Percentiles rank a stretch among this genome's conserved stretches.
These are phyloP conservation scores for Boloria euphrosyne DNA, from an alignment of 2,888 invertebrate genomes.

Conservation along the genomic window DNA sequence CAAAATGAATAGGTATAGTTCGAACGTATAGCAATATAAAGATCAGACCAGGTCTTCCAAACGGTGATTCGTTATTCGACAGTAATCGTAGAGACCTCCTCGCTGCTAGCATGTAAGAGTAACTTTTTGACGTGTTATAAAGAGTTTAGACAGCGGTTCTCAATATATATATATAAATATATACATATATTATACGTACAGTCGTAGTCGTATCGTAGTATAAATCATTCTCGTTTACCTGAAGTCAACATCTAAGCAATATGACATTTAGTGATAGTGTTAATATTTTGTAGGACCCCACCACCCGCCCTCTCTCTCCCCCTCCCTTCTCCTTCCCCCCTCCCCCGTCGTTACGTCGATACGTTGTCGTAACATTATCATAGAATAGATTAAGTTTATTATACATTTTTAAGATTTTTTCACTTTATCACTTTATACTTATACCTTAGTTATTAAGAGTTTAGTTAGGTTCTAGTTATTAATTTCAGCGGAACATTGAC, in stretches of 20 bases:
- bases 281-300: not conserved
- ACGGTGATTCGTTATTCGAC: conserved; percentile 22
- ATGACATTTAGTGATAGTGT: conserved; percentile 25
- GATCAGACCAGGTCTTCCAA: conserved; percentile 25
- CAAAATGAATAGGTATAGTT: conserved; percentile 4
- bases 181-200: conserved; percentile 9
- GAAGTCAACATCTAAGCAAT: conserved; percentile 32
- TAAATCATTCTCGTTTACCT: conserved; percentile 19
- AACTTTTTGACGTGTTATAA: conserved; percentile 15
- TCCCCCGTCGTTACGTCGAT: not conserved
- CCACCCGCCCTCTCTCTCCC: not conserved
- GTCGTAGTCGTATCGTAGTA: not conserved
- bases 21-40: conserved; percentile 16
- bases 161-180: not conserved
- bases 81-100: conserved; percentile 19
- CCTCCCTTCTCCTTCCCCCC: not conserved
- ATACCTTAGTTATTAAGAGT: conserved; percentile 10
- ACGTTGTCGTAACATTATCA: conserved; percentile 15
- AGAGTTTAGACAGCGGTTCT: conserved; percentile 14
- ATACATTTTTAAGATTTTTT: conserved; percentile 21
- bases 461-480: conserved; percentile 4
- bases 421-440: conserved; percentile 17
- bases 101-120: conserved; percentile 15
- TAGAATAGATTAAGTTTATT: conserved; percentile 15
- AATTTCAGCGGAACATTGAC: conserved; percentile 29